Conservation (phyloP, 2,888 invertebrate species). For the Allacma fusca region DNA sequence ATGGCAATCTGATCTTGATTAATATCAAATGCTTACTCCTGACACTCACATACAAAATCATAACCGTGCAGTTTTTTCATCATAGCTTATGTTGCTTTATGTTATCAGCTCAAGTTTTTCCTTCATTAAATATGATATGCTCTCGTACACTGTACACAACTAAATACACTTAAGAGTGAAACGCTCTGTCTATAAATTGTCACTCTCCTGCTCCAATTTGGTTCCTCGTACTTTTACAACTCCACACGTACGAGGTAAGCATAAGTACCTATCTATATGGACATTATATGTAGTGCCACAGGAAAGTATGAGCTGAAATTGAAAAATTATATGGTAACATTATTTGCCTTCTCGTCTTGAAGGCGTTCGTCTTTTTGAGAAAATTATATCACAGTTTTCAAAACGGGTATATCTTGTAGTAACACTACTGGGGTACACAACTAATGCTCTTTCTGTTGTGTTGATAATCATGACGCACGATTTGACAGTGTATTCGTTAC, state of each 20-base stretch:
- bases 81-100: constrained; percentile 10
- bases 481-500: constrained; percentile 3
- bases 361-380: neutral
- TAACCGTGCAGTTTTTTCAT: constrained; percentile 3
- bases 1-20: constrained; percentile 39
- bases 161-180: neutral
- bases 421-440: neutral
- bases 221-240: neutral
- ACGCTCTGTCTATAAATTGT: neutral
- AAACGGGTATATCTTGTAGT: neutral
- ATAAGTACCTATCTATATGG: neutral
- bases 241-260: neutral
- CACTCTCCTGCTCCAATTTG: neutral
- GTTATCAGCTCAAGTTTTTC: constrained; percentile 1
- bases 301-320: neutral
- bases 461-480: constrained; percentile 13
- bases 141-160: constrained; percentile 7
- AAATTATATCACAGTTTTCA: neutral
- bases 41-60: constrained; percentile 18
- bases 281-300: neutral
- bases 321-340: constrained; percentile 7
- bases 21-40: constrained; percentile 28
- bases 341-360: neutral
- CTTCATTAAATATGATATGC: constrained; percentile 8
- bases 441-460: neutral